These are phyloP conservation scores for Phoxinus phoxinus DNA, from an alignment of 2,113 vertebrate species.

Conservation along the genomic window DNA sequence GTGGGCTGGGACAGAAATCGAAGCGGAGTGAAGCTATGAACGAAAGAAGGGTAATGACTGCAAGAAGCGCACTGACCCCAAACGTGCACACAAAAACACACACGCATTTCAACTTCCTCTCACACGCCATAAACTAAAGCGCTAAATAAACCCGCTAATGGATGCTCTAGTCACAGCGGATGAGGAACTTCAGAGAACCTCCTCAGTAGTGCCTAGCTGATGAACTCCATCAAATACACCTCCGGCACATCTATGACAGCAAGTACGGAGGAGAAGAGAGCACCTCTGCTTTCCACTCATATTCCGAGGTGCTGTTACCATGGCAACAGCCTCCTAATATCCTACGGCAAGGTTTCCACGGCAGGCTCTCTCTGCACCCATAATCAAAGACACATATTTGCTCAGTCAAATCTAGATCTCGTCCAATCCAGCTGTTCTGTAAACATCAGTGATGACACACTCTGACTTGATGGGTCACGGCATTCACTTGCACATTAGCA, in stretches of 20 bases:
- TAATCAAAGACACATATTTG: slow-evolving; percentile 61
- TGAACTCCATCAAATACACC: slow-evolving; percentile 51
- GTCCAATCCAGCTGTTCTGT: slow-evolving; percentile 53
- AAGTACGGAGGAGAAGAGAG: slow-evolving; percentile 49
- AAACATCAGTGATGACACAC: slow-evolving; percentile 57
- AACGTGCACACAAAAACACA: slow-evolving; percentile 1
- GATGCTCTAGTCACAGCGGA: slow-evolving; percentile 20
- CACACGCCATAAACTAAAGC: slow-evolving; percentile 13
- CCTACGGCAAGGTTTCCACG: slow-evolving; percentile 55
- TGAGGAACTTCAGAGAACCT: slow-evolving; percentile 26
- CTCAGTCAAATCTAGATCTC: slow-evolving; percentile 49
- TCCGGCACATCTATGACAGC: slow-evolving; percentile 51
- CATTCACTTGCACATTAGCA: slow-evolving; percentile 55
- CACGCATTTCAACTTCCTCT: slow-evolving; percentile 28
- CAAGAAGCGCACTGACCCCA: slow-evolving; percentile 3
- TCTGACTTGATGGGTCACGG: slow-evolving; percentile 52
- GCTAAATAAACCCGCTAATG: slow-evolving; percentile 36
- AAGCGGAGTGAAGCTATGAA: slow-evolving; percentile 45
- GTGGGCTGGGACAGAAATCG: slow-evolving; percentile 44
- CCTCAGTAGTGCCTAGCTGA: slow-evolving; percentile 33
- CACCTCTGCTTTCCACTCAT: slow-evolving; percentile 56
- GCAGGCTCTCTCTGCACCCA: slow-evolving; percentile 48
- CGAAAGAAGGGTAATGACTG: slow-evolving; percentile 50
- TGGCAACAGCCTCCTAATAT: slow-evolving; percentile 61
- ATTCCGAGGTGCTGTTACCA: slow-evolving; percentile 53